Evolutionary conservation across 2,888 invertebrate species (phyloP), one percentile per base, ranked within the genome.

Genomic region (Plutella xylostella): DNA sequence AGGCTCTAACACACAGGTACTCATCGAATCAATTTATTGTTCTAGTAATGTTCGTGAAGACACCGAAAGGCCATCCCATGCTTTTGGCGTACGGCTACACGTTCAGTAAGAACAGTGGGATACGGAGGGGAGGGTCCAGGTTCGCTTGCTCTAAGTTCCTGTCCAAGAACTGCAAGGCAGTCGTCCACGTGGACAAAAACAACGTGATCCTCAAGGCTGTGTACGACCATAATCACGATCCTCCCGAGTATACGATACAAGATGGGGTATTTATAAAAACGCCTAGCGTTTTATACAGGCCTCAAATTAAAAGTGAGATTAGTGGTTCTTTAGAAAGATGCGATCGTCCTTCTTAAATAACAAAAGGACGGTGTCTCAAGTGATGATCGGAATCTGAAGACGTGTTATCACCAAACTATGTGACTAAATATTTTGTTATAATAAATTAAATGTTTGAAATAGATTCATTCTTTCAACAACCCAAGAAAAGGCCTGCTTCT

Each of bases 111-210:
- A 52, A 45, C 31, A 34, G 44, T 9, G 19, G 20, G 4, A 22
- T 19, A 11, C 9, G 19, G 12, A 37, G 20, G n/a, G 37, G 37
- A 4, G 56, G 12, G 11, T 51, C 0, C 45, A 45, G 65, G 1
- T 70, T 60, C 49, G 52, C 51, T 1, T 70, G 70, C 44, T 67
- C 68, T 5, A 55, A 47, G 3, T 17, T 6, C 1, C 12, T 43
- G 0, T 51, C 48, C 19, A 57, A 49, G 34, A 38, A 45, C 0
- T 64, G 64, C 45, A 56, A 47, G 17, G 63, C 64, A 0, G 52
- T 49, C 34, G 54, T 54, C 2, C 50, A 55, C 9, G 51, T 63
- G 2, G 42, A 46, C 12, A 42, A 45, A 0, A 45, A 57, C 5
- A 50, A 56, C 11, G n/a, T 42, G 4, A 51, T 59, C 12, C 6